Percentiles rank a stretch among this genome's conserved stretches.
Evolutionary conservation across 2,113 vertebrate genomes (phyloP).

Genomic region (Coptodon bakossiorum): DNA sequence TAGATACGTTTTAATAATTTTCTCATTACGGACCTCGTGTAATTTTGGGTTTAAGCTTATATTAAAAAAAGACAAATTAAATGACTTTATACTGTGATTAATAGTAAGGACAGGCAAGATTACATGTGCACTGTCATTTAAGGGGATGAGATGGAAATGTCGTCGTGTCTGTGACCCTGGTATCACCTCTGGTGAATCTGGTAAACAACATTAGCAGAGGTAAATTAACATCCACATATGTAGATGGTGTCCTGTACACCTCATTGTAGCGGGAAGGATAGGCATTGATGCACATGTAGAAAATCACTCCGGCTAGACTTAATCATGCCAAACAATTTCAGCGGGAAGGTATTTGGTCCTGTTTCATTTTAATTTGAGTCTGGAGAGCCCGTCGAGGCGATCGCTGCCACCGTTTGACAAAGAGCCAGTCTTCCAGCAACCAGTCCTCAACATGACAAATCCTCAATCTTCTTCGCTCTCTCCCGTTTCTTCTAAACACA

Average conservation of each 20-base stretch:
- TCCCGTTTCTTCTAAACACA: constrained; percentile 69
- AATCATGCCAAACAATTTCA: constrained; percentile 65
- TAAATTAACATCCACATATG: constrained; percentile 68
- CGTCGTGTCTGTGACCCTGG: constrained; percentile 53
- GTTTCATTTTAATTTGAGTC: constrained; percentile 71
- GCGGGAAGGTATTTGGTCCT: constrained; percentile 46
- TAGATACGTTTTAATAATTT: neutral
- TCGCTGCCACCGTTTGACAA: constrained; percentile 64
- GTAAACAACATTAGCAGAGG: constrained; percentile 56
- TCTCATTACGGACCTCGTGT: neutral
- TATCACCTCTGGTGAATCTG: constrained; percentile 53
- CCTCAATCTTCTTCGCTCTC: constrained; percentile 60
- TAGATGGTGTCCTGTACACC: constrained; percentile 24
- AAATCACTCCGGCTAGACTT: constrained; percentile 56
- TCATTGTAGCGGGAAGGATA: constrained; percentile 31
- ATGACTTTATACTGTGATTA: constrained; percentile 20
- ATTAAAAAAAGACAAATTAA: constrained; percentile 25
- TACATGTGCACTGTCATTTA: constrained; percentile 14
- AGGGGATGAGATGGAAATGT: constrained; percentile 28
- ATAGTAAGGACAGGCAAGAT: constrained; percentile 34
- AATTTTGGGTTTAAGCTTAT: neutral
- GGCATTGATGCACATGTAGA: constrained; percentile 51
- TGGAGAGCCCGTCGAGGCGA: constrained; percentile 38
- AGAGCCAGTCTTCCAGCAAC: constrained; percentile 52
- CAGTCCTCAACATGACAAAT: constrained; percentile 69